A percentile compares a stretch with the other conserved stretches of the same genome.
Conservation (phyloP, 2,113 vertebrate species). For the Oryzias javanicus region DNA sequence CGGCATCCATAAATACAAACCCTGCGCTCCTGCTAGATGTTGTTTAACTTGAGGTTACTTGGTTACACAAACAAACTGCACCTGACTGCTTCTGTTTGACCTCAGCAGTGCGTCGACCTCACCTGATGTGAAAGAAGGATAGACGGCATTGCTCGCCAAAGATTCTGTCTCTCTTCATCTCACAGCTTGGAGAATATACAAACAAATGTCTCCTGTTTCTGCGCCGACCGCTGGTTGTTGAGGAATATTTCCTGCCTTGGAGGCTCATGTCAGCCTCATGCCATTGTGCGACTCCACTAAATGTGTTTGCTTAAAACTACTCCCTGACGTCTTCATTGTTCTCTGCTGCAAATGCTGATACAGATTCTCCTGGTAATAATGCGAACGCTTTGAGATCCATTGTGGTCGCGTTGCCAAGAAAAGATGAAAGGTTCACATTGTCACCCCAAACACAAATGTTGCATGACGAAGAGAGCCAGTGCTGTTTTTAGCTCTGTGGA, state of each 20-base stretch:
- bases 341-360: constrained; percentile 34
- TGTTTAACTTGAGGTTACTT: constrained; percentile 59
- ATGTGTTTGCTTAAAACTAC: constrained; percentile 58
- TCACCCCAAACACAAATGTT: constrained; percentile 51
- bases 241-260: constrained; percentile 19
- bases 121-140: constrained; percentile 49
- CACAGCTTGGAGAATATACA: constrained; percentile 8
- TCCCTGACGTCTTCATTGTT: constrained; percentile 53
- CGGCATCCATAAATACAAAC: constrained; percentile 48
- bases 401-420: constrained; percentile 52
- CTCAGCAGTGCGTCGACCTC: constrained; percentile 33
- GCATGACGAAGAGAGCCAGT: constrained; percentile 55
- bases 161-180: constrained; percentile 46
- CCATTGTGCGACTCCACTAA: constrained; percentile 28
- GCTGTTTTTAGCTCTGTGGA: constrained; percentile 23
- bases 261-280: constrained; percentile 31
- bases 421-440: constrained; percentile 46
- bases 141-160: constrained; percentile 2
- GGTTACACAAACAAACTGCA: constrained; percentile 60
- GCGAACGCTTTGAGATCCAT: constrained; percentile 61
- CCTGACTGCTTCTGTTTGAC: constrained; percentile 60
- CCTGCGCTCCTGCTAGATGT: constrained; percentile 9
- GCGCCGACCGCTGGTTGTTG: constrained; percentile 15
- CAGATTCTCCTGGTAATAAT: constrained; percentile 48
- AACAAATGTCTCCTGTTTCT: constrained; percentile 5